Percentiles rank a stretch among this genome's conserved stretches.
phyloP scores from a whole-genome alignment of 2,113 vertebrate genomes.

The Dolichotis patagonum region DNA sequence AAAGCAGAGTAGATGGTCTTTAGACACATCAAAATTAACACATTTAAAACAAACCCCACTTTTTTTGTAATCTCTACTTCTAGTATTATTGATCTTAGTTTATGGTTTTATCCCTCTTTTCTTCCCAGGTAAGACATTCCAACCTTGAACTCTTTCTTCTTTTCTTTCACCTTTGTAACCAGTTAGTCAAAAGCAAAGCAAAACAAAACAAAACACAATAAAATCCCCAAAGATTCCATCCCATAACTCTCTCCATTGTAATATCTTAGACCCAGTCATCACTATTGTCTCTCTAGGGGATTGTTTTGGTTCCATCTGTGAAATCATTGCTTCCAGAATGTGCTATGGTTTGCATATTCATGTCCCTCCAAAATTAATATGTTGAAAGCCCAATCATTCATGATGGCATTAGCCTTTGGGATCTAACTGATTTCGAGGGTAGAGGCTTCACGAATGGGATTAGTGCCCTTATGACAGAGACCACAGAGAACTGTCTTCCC shows the following conservation, averaged over 20 bases:
- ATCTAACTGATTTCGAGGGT: background rate
- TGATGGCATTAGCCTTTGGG: background rate
- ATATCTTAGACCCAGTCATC: background rate
- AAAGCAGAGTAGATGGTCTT: background rate
- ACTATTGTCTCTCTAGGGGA: background rate
- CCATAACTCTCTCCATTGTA: background rate
- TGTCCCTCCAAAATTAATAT: background rate
- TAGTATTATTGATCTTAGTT: background rate
- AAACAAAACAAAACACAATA: background rate
- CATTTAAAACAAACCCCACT: background rate
- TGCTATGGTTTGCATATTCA: background rate
- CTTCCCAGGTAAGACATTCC: background rate
- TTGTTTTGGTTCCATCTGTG: background rate
- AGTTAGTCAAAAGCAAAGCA: background rate
- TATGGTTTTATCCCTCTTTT: background rate
- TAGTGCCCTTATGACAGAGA: background rate
- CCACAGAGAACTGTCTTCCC: background rate
- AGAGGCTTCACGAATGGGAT: background rate
- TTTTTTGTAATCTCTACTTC: background rate
- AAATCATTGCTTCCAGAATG: background rate
- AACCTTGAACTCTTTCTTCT: background rate
- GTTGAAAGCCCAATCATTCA: background rate
- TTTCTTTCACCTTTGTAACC: background rate
- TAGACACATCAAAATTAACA: background rate
- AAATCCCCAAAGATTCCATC: background rate